These are phyloP conservation scores for Gambusia holbrooki DNA, from an alignment of 2,113 vertebrate species.

Conservation along the genomic window DNA sequence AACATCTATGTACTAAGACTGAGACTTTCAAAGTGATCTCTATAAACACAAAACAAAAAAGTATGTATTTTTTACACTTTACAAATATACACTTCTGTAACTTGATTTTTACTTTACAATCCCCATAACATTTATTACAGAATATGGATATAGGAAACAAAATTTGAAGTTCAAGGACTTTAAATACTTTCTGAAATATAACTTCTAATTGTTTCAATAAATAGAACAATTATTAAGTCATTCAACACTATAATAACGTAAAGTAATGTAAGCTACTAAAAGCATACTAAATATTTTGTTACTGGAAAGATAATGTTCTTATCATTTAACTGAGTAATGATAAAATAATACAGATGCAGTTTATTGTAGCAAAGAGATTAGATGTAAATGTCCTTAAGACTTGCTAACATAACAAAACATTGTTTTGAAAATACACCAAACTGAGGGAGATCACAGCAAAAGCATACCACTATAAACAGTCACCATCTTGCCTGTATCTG, in stretches of 20 bases:
- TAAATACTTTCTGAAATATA: no score
- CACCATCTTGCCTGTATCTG: background rate
- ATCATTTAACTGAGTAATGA: background rate
- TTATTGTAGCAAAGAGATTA: background rate
- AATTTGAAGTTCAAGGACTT: no score
- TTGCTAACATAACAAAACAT: background rate
- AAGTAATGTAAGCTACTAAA: background rate
- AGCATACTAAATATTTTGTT: background rate
- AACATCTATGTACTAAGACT: no score
- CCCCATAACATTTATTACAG: no score
- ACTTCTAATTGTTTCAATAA: no score
- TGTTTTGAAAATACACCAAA: background rate
- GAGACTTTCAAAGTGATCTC: no score
- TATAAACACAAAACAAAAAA: no score
- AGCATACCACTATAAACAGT: no score
- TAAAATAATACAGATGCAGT: background rate
- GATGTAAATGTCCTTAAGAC: background rate
- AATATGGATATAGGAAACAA: no score
- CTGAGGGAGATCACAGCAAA: background rate
- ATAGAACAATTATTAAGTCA: background rate
- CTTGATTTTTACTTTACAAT: no score
- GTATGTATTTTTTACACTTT: no score
- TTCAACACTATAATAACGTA: background rate
- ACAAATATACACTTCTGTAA: no score
- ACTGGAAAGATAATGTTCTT: background rate